Percentiles rank a stretch among this genome's conserved stretches.
Conservation (phyloP, 2,888 invertebrate species). For the Plebejus anna region DNA sequence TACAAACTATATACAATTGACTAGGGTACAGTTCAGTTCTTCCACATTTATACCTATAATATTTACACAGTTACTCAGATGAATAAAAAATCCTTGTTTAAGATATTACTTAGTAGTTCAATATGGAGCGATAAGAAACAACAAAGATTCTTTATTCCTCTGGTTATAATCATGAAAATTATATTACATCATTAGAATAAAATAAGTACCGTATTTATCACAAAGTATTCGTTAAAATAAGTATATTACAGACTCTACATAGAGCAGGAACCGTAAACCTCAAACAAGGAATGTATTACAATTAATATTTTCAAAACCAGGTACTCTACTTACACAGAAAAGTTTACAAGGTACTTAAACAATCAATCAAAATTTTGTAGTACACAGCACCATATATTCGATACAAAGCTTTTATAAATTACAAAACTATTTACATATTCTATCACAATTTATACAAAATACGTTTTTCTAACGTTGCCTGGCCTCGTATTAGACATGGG, state of each 20-base stretch:
- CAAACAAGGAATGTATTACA: constrained; percentile 58
- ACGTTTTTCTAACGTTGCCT: constrained; percentile 72
- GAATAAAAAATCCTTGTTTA: not conserved
- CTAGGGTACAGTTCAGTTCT: constrained; percentile 80
- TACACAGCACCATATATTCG: constrained; percentile 28
- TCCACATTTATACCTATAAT: constrained; percentile 55
- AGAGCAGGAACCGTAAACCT: constrained; percentile 66
- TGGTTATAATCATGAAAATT: not conserved
- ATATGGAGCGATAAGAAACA: not conserved
- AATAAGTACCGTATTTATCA: constrained; percentile 75
- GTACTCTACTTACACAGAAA: constrained; percentile 24
- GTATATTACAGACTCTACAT: constrained; percentile 38
- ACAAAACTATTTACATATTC: constrained; percentile 34
- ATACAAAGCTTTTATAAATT: constrained; percentile 15
- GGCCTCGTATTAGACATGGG: constrained; percentile 71
- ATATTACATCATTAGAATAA: constrained; percentile 51
- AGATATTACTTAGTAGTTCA: not conserved
- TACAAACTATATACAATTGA: constrained; percentile 75
- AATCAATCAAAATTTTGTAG: constrained; percentile 20
- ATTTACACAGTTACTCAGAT: constrained; percentile 51
- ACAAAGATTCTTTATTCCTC: not conserved
- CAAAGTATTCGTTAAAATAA: constrained; percentile 51
- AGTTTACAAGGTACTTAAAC: constrained; percentile 2
- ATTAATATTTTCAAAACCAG: constrained; percentile 22
- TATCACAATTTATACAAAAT: constrained; percentile 65